Conservation (phyloP, 2,797 vertebrate genomes). For the Alca torda region DNA sequence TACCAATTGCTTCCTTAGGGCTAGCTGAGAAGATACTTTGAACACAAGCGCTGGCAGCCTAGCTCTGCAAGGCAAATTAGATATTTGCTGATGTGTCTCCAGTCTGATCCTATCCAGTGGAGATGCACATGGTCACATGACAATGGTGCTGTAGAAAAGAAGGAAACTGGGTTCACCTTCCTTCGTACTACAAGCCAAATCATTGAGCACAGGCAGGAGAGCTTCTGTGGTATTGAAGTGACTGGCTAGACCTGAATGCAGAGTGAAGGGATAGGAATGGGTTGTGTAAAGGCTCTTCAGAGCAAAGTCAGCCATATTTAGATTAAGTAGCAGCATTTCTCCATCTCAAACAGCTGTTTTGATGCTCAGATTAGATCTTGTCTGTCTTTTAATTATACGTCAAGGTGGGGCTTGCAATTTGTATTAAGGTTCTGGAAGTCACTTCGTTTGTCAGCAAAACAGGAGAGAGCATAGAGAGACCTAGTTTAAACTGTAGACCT, state of each 20-base stretch:
- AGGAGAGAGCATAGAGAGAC: not conserved
- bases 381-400: not conserved
- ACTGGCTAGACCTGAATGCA: not conserved
- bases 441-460: not conserved
- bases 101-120: not conserved
- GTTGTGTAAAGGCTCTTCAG: not conserved
- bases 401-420: not conserved
- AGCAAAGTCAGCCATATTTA: not conserved
- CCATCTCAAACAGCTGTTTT: not conserved
- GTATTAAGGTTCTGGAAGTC: not conserved
- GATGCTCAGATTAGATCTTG: conserved; percentile 4
- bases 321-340: not conserved
- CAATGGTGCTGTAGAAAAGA: not conserved
- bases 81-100: not conserved
- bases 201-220: not conserved
- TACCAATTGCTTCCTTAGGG: not conserved
- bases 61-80: not conserved
- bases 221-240: not conserved
- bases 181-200: not conserved
- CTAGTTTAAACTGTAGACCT: not conserved
- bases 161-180: not conserved
- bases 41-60: not conserved
- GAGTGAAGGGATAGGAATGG: not conserved
- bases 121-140: not conserved
- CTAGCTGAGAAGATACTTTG: not conserved